Base-by-base conservation (phyloP, 2,888 invertebrate species). In the Girardia tigrina region DNA sequence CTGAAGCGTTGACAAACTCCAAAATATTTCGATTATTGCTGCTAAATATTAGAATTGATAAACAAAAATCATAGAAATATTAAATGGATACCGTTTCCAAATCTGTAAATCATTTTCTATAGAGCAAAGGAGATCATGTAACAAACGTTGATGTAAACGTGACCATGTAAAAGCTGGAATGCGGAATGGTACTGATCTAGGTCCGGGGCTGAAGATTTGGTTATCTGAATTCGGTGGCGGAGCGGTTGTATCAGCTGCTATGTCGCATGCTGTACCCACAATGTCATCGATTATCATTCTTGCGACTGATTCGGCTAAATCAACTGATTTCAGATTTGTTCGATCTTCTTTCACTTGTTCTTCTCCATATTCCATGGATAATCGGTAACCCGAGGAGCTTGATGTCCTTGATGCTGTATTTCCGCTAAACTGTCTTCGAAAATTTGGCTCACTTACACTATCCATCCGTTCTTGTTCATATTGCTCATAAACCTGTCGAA, bases 121-220 rank as follows among this genome's bases (percentile, higher is more conserved):
- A 0, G 95, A 94, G 85, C 93, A 93, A 29, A 99, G 87, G 36
- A 99, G 90, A 85, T 98, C 98, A 16, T 94, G 92, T 0, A 99
- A 87, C 75, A 99, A 86, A 77, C 94, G 88, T 85, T 98, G 94
- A 86, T 99, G 98, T 79, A 99, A 92, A 85, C 92, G 92, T 0
- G 97, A 98, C 98, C 98, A 99, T 81, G 94, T 91, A 86, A 99
- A 99, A 86, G 98, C 98, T 27, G 98, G 98, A 83, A 99, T 98
- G 79, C 98, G 88, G 86, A 98, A 98, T 1, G 97, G 83, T 56
- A 83, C 83, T 8, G 83, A 83, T 28, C 83, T 78, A 0, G 83
- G 83, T 29, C 83, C 84, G 1, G 83, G 82, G 28, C 76, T 76
- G 26, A 76, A 75, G 28, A 74, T 74, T 20, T 28, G 56, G 20